phyloP scores from a whole-genome alignment of 1,140 invertebrate species.

The Rhysida immarginata region DNA sequence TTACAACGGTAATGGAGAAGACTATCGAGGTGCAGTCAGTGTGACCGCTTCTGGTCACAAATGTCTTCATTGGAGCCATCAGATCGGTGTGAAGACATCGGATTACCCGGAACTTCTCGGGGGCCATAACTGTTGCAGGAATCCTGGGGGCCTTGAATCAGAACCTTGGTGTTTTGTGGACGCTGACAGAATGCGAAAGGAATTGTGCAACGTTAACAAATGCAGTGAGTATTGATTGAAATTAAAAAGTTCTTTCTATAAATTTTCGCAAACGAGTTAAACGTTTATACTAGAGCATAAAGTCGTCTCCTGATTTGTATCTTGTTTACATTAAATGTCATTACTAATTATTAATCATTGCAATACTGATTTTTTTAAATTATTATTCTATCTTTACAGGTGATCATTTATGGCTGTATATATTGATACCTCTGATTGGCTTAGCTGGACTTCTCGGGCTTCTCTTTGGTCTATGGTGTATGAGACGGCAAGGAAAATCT shows the following conservation, averaged over 20 bases:
- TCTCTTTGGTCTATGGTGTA: conserved; percentile 30
- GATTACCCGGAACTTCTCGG: conserved; percentile 67
- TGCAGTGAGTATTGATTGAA: conserved; percentile 43
- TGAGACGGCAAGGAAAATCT: conserved; percentile 21
- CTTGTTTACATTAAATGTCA: neutral
- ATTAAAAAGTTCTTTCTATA: neutral
- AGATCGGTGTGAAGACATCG: conserved; percentile 51
- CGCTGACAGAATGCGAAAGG: conserved; percentile 34
- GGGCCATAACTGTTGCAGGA: conserved; percentile 84
- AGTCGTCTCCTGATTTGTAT: neutral
- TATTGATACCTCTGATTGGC: conserved; percentile 35
- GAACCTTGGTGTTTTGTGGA: conserved; percentile 80
- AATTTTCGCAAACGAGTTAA: neutral
- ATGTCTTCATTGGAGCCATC: conserved; percentile 66
- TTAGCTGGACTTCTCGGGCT: conserved; percentile 36
- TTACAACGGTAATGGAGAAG: conserved; percentile 63
- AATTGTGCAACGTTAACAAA: conserved; percentile 66
- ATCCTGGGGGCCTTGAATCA: conserved; percentile 58
- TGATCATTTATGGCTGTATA: conserved; percentile 38
- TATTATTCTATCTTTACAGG: conserved; percentile 10
- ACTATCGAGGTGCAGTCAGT: conserved; percentile 62
- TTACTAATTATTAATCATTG: neutral
- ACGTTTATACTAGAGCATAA: neutral
- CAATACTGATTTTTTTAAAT: neutral
- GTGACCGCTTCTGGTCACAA: conserved; percentile 49